Evolutionary conservation across 2,797 vertebrate species (phyloP).

Genomic region (Myiotriccus ornatus): DNA sequence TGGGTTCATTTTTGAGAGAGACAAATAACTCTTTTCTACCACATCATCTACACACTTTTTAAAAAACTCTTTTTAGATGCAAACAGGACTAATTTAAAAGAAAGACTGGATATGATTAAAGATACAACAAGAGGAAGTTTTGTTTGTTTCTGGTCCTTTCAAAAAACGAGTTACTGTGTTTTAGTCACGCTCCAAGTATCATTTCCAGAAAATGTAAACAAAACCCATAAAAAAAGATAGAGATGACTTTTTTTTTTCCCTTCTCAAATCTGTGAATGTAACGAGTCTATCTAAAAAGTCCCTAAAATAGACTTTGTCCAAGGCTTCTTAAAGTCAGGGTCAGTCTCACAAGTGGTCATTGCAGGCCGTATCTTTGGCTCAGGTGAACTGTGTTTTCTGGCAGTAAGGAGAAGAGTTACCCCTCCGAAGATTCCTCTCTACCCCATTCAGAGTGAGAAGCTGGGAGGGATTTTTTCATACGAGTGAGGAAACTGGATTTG

Average conservation of each 20-base stretch:
- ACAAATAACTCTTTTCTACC: slow-evolving; percentile 5
- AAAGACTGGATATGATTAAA: background rate
- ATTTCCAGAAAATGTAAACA: slow-evolving; percentile 25
- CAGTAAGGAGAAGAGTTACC: background rate
- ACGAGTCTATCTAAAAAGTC: background rate
- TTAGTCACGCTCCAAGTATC: slow-evolving; percentile 1
- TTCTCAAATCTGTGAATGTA: background rate
- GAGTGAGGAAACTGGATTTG: background rate
- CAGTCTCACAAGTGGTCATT: background rate
- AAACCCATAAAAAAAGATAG: background rate
- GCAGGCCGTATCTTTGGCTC: background rate
- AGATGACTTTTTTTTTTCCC: accelerated
- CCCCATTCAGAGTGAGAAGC: background rate
- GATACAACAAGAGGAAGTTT: background rate
- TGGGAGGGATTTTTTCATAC: background rate
- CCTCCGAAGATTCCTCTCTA: background rate
- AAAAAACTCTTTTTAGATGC: background rate
- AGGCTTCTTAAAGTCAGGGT: background rate
- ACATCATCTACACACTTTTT: background rate
- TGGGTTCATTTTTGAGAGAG: background rate
- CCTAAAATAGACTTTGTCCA: background rate
- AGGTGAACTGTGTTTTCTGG: background rate
- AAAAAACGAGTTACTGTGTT: background rate
- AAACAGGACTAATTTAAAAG: slow-evolving; percentile 29
- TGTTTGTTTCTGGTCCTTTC: background rate